Evolutionary conservation across 1,140 invertebrate species (phyloP).

Genomic region (Lepidotrigona ventralis): DNA sequence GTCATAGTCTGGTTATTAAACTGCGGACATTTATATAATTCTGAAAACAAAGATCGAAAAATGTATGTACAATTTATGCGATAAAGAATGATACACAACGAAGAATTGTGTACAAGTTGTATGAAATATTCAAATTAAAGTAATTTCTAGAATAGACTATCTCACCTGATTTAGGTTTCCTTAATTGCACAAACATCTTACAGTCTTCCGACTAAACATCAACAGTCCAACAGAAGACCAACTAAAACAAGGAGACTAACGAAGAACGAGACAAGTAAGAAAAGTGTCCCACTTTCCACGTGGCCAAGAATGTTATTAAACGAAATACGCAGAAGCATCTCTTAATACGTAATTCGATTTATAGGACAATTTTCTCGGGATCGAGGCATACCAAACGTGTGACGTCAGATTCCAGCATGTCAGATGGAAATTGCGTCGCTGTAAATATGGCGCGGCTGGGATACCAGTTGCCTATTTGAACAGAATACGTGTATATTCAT

Average conservation of each 20-base stretch:
- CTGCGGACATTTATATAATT: neutral
- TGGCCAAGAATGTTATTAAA: neutral
- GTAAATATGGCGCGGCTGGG: constrained; percentile 2
- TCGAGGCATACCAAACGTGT: neutral
- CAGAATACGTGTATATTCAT: constrained; percentile 43
- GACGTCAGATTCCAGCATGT: neutral
- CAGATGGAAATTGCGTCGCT: constrained; percentile 33
- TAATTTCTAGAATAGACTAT: neutral
- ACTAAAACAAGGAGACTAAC: neutral
- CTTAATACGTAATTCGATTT: neutral
- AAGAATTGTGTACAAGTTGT: neutral
- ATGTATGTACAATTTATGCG: no score
- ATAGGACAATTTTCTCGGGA: neutral
- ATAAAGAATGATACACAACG: no score
- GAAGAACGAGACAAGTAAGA: neutral
- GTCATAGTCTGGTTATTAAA: neutral
- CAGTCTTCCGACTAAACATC: neutral
- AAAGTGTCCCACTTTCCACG: neutral
- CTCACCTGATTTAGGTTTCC: neutral
- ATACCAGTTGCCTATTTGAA: constrained; percentile 21
- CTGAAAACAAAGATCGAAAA: neutral
- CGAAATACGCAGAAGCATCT: neutral
- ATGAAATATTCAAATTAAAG: neutral
- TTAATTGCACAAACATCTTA: neutral
- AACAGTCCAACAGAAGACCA: no score